A percentile compares a stretch with the other conserved stretches of the same genome.
Evolutionary conservation across 2,888 invertebrate species (phyloP).

Genomic region (Heliconius erato): DNA sequence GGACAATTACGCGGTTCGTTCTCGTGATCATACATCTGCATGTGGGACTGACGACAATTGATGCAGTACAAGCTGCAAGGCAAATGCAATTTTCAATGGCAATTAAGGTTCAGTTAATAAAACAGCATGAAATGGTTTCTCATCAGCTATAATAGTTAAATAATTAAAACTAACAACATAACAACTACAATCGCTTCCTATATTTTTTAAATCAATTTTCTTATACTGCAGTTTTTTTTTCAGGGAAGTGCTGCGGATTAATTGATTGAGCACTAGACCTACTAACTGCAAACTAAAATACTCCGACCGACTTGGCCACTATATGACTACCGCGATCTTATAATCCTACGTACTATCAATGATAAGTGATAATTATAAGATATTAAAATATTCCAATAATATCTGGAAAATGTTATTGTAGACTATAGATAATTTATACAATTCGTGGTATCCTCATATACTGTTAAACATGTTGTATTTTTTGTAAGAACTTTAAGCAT

Average conservation of each 20-base stretch:
- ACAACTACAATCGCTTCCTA: neutral
- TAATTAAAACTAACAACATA: conserved; percentile 31
- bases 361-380: conserved; percentile 12
- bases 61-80: conserved; percentile 71
- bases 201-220: conserved; percentile 10
- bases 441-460: neutral
- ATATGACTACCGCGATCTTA: conserved; percentile 65
- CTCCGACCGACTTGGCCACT: conserved; percentile 75
- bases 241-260: conserved; percentile 33
- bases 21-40: conserved; percentile 58
- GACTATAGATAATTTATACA: neutral
- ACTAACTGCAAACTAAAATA: conserved; percentile 67
- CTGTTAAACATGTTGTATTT: neutral
- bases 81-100: conserved; percentile 78
- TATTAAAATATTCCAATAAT: neutral
- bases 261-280: conserved; percentile 50
- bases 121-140: conserved; percentile 38
- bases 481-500: neutral
- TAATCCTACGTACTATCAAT: conserved; percentile 38
- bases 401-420: neutral
- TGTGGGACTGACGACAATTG: conserved; percentile 65
- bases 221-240: conserved; percentile 16
- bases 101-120: conserved; percentile 62
- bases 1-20: conserved; percentile 78
- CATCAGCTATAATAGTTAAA: conserved; percentile 37